Conservation (phyloP, 1,140 invertebrate species). For the Tetramorium alpestre region DNA sequence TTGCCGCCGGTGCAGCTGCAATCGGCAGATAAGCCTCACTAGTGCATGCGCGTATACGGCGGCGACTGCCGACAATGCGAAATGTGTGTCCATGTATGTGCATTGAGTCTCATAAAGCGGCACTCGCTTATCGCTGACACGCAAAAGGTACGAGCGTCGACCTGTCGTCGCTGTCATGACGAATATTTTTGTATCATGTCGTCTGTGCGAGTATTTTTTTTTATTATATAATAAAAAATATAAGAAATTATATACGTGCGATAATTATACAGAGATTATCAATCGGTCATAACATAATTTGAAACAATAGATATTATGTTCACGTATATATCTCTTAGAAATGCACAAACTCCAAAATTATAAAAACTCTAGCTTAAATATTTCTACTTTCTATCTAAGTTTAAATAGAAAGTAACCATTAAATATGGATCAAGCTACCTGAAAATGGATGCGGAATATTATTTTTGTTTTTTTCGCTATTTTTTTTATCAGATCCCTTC, state of each 20-base stretch:
- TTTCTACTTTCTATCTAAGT: too few species aligned
- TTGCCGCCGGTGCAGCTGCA: conserved; percentile 69
- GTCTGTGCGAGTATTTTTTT: background rate
- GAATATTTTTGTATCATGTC: conserved; percentile 26
- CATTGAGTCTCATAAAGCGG: conserved; percentile 16
- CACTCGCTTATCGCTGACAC: conserved; percentile 23
- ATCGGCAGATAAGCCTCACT: conserved; percentile 64
- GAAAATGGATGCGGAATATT: too few species aligned
- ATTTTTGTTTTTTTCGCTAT: too few species aligned
- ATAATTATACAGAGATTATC: background rate
- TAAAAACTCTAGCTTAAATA: too few species aligned
- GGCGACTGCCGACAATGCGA: conserved; percentile 36
- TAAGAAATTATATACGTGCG: background rate
- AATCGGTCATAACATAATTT: background rate
- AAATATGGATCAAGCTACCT: too few species aligned
- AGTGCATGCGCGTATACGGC: conserved; percentile 7
- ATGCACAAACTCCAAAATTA: too few species aligned
- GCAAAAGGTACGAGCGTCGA: conserved; percentile 40
- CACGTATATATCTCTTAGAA: too few species aligned
- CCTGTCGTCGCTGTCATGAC: background rate
- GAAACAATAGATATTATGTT: background rate
- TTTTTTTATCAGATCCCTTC: too few species aligned
- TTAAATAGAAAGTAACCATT: too few species aligned
- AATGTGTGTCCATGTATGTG: conserved; percentile 16
- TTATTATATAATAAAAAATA: background rate